Base-by-base conservation (phyloP, 2,888 invertebrate genomes). In the Tryphoninae sp. region DNA sequence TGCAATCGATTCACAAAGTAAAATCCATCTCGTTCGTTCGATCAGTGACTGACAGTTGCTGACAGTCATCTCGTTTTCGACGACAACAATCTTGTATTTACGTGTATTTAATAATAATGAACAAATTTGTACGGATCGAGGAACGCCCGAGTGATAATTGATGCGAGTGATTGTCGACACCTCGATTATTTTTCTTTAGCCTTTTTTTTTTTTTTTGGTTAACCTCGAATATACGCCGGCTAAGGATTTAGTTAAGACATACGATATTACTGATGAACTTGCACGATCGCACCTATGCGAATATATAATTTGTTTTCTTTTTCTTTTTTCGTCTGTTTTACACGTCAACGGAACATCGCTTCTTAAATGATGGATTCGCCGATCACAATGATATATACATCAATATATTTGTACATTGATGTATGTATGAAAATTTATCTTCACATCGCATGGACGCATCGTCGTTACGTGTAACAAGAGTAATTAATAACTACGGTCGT, bases 91-190 rank as follows among this genome's bases (percentile, higher is more conserved):
- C 2, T 19, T 59, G 71, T 59, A 65, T 71, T 75, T 75, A 33
- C 19, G 22, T 76, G 33, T 42, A 61, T 59, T 65, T 67, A 75
- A 55, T 58, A 61, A 64, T 22, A 65, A 53, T 51, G 26, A 45
- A 16, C 42, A 13, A 42, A 69, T 55, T 69, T 71, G 53, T 72
- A 65, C 72, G 45, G 42, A 59, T 73, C 61, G 53, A 33, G 26
- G 40, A 45, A 81, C 11, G 45, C 62, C 23, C 58, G 23, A 73
- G 62, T 67, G 53, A 64, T 49, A 59, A 55, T 62, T 64, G 23
- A 64, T 61, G 13, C 65, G 51, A 76, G 61, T 67, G 80, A 80
- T 80, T 80, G 80, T 80, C 80, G 65, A 80, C 68, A 76, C 76
- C 72, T 76, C 76, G 64, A 75, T 75, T 58, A 58, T 49, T 49